Base-by-base conservation (phyloP, 2,113 vertebrate species). In the Charina bottae region DNA sequence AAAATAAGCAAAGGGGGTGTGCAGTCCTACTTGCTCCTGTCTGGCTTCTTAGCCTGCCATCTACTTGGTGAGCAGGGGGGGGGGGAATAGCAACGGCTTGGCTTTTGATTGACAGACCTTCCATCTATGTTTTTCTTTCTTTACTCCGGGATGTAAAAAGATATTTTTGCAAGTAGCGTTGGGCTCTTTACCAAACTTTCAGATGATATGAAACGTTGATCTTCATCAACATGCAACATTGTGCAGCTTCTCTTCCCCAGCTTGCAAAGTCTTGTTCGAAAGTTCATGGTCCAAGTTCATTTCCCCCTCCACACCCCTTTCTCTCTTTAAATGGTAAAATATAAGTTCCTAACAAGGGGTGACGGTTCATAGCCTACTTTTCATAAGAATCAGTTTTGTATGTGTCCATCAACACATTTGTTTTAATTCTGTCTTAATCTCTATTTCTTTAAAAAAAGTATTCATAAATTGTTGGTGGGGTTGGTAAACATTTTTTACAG, bases 1-100 rank as follows among this genome's bases (percentile, higher is more conserved):
- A 78, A 97, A 96, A 95, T 95, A 95, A 96, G 89, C 68, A 91
- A 60, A 6, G 53, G 42, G 90, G 28, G 92, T 55, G 90, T 42
- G 28, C 91, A 89, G 46, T 15, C 15, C n/a, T 55, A 92, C 78
- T 88, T 3, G 87, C 86, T 96, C 93, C 92, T 53, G 56, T 26
- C 46, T 60, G 53, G 19, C 68, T 90, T 94, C 94, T 88, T 23
- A 9, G 96, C 64, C 87, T 94, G 83, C 94, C 93, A 96, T 95
- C 94, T 62, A 1, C 83, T 78, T 87, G 59, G 0, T 68, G 93
- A 94, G 92, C 64, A 93, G 89, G 92, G 93, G 55, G 89, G 92
- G 93, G 55, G 58, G 21, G 19, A 24, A 95, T 95, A 89, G 72
- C 17, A 78, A 37, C 37, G 33, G 37, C 33, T 42, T 94, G 60